Evolutionary conservation across 2,888 invertebrate species (phyloP).

Genomic region (Ornithoptera priamus): DNA sequence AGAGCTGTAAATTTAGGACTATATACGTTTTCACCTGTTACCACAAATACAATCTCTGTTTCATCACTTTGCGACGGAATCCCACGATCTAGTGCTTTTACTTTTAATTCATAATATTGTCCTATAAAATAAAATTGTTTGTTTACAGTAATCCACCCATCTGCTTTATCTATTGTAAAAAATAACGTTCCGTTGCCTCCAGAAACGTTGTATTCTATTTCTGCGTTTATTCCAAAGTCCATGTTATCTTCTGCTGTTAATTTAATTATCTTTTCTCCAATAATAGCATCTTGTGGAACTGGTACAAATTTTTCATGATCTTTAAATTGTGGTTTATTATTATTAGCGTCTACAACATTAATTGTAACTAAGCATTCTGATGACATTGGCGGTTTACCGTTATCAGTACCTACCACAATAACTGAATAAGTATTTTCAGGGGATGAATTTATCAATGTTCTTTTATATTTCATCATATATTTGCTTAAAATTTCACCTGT

Average conservation of each 20-base stretch:
- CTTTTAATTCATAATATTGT: slow-evolving; percentile 83
- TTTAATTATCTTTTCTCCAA: slow-evolving; percentile 86
- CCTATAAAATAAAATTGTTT: slow-evolving; percentile 80
- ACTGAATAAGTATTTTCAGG: slow-evolving; percentile 94
- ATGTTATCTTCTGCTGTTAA: slow-evolving; percentile 87
- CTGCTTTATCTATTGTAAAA: slow-evolving; percentile 86
- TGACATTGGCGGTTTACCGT: slow-evolving; percentile 96
- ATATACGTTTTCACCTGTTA: slow-evolving; percentile 91
- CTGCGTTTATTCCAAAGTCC: slow-evolving; percentile 94
- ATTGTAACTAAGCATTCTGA: slow-evolving; percentile 92
- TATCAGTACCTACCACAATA: slow-evolving; percentile 95
- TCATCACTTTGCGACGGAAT: slow-evolving; percentile 92
- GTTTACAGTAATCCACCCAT: slow-evolving; percentile 90
- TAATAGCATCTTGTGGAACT: slow-evolving; percentile 87
- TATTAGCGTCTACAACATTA: slow-evolving; percentile 95
- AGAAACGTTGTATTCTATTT: slow-evolving; percentile 87
- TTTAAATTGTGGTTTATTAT: slow-evolving; percentile 92
- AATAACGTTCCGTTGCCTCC: slow-evolving; percentile 88
- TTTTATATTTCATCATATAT: slow-evolving; percentile 88
- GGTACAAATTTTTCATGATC: slow-evolving; percentile 87
- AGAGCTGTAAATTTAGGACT: slow-evolving; percentile 90
- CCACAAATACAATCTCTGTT: slow-evolving; percentile 85
- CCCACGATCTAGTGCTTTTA: slow-evolving; percentile 92
- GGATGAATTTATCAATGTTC: slow-evolving; percentile 88
- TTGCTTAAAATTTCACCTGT: slow-evolving; percentile 96